Evolutionary conservation across 2,797 vertebrate species (phyloP).

Genomic region (Gallirallus australis): DNA sequence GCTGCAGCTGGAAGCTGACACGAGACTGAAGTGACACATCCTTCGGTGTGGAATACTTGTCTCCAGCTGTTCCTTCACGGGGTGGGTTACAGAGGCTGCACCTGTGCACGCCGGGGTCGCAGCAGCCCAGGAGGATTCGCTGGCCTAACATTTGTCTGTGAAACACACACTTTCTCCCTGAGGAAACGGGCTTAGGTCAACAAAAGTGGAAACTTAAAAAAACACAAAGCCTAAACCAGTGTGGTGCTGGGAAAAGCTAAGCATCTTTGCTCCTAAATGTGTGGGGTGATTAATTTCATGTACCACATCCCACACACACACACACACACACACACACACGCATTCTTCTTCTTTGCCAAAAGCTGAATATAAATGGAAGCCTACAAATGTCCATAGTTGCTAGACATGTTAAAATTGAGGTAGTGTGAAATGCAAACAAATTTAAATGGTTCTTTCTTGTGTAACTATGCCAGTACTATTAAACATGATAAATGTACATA

Average conservation of each 20-base stretch:
- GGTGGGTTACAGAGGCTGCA: neutral
- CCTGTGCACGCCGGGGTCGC: neutral
- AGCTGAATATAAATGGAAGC: slow-evolving; percentile 39
- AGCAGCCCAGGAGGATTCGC: slow-evolving; percentile 19
- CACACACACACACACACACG: neutral
- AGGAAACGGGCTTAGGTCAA: slow-evolving; percentile 48
- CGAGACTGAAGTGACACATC: slow-evolving; percentile 8
- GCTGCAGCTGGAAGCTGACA: slow-evolving; percentile 34
- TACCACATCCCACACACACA: slow-evolving; percentile 21
- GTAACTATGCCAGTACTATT: slow-evolving; percentile 17
- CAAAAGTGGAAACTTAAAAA: slow-evolving; percentile 41
- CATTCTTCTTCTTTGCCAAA: slow-evolving; percentile 42
- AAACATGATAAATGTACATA: neutral
- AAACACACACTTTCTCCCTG: slow-evolving; percentile 31
- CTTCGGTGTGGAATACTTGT: neutral
- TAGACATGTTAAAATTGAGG: slow-evolving; percentile 46
- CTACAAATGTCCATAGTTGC: slow-evolving; percentile 5
- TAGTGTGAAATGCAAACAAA: slow-evolving; percentile 56
- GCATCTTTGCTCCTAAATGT: slow-evolving; percentile 19
- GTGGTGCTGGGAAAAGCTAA: slow-evolving; percentile 2
- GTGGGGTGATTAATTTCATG: slow-evolving; percentile 46
- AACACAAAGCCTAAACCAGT: neutral
- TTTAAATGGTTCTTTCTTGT: slow-evolving; percentile 16
- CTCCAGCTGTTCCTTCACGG: slow-evolving; percentile 2
- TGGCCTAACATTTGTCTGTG: slow-evolving; percentile 39